Evolutionary conservation across 1,140 invertebrate species (phyloP), one percentile per base, ranked within the genome.

Genomic region (Macrotrachela quadricornifera): DNA sequence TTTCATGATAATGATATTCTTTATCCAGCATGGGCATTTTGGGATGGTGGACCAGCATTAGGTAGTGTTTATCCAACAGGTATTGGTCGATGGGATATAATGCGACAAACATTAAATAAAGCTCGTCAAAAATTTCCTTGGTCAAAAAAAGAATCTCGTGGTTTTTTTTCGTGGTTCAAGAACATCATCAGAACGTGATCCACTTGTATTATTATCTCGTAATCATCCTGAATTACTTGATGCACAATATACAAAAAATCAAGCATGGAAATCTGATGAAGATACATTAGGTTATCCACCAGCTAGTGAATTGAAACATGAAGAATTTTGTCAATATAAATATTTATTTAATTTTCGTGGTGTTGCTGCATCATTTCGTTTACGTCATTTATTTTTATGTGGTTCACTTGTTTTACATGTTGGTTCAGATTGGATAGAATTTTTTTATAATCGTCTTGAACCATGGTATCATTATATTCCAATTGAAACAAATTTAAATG

Each of bases 381-480:
- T 91, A 36, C 94, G 94, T 62, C 88, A 95, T 73, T 75, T 96
- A 30, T 90, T 95, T 64, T 68, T 95, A 0, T 96, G 90, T 67
- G 77, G 79, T 59, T 91, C 86, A 0, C 65, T 94, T n/a, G 85
- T 96, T 0, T 87, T 92, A 62, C 87, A 96, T 70, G 85, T 92
- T 15, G 87, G 86, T 0, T 74, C 85, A 59, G 83, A 91, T 57
- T 95, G 88, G 88, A 71, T 79, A 21, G 90, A 96, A 73, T 96
- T 95, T 71, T 96, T 92, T 66, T 95, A 96, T 64, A 74, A 78
- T 18, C 76, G 78, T 38, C 70, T 96, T 59, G 85, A 85, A 66
- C 87, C 88, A 4, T 95, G 90, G 90, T 76, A 90, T 46, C 90
- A 96, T 72, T 95, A 90, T 64, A 77, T 96, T 59, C 90, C 88